Conservation (phyloP, 2,888 invertebrate species). For the Galeruca laticollis region DNA sequence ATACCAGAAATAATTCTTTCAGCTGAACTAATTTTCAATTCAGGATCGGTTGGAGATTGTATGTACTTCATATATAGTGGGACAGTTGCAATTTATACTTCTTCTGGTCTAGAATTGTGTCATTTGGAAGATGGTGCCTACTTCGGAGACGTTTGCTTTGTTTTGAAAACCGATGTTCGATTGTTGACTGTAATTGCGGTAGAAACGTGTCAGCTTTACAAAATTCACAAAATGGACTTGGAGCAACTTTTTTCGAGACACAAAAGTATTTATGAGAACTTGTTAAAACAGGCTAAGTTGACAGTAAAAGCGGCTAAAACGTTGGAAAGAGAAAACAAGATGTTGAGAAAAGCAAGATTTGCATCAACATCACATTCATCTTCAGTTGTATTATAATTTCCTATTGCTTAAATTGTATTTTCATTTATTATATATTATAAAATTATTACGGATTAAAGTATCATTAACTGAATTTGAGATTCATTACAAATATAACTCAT, state of each 20-base stretch:
- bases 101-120: conserved; percentile 72
- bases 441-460: too few species aligned
- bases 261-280: conserved; percentile 1
- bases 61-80: conserved; percentile 76
- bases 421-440: too few species aligned
- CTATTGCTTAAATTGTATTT: too few species aligned
- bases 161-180: conserved; percentile 70
- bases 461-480: too few species aligned
- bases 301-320: not conserved
- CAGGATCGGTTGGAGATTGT: conserved; percentile 71
- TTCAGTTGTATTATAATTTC: too few species aligned
- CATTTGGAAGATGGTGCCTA: conserved; percentile 70
- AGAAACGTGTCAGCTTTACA: conserved; percentile 73
- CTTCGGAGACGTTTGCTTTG: conserved; percentile 73
- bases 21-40: conserved; percentile 72
- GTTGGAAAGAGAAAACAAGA: not conserved
- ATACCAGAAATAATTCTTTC: conserved; percentile 72
- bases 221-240: conserved; percentile 70
- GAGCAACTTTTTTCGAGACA: conserved; percentile 53
- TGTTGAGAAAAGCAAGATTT: not conserved
- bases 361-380: too few species aligned
- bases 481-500: too few species aligned
- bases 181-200: conserved; percentile 72
- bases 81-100: conserved; percentile 72
- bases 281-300: not conserved